Base-by-base conservation (phyloP, 2,888 invertebrate genomes). In the Philereme transversata region DNA sequence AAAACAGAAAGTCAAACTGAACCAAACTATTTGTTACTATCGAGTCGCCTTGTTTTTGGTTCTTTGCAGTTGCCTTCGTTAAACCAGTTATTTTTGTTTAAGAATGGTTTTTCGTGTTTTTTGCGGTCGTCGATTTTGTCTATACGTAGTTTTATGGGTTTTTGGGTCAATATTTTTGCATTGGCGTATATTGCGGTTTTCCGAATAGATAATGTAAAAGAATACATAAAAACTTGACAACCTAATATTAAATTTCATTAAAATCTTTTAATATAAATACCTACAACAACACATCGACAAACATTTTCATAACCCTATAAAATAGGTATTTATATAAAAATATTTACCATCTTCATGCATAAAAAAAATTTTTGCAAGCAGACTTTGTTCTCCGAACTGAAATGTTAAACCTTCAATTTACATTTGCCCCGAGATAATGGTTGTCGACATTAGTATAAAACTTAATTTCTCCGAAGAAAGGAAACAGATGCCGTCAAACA, bases 401-500 rank as follows among this genome's bases (percentile, higher is more conserved):
- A 58, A 62, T 62, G 55, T 56, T 62, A 44, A 55, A 55, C 59
- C 50, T 57, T 49, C 57, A 60, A 57, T 65, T 65, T 62, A 57
- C 65, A 65, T 55, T 52, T 62, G 57, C 56, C 49, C 56, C 49
- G 46, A 41, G 56, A 56, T 58, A 60, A 51, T 61, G 57, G 41
- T 34, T 45, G 55, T 60, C 53, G 62, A 65, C 62, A 57, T 66
- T 55, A 61, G 62, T 64, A 60, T 56, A 59, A 62, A 68, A 68
- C 61, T 65, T 58, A 64, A 70, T 72, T 68, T 57, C 60, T 67
- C 56, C 64, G 64, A 72, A 65, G 65, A 72, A 65, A 70, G 72
- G 69, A 72, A 74, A 70, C 70, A 76, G 72, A 77, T 78, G 79
- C 72, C 74, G 72, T 77, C 74, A 75, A 75, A 79, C 73, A 78